A percentile compares a stretch with the other conserved stretches of the same genome.
Evolutionary conservation across 2,113 vertebrate genomes (phyloP).

Genomic region (Onychostoma macrolepis): DNA sequence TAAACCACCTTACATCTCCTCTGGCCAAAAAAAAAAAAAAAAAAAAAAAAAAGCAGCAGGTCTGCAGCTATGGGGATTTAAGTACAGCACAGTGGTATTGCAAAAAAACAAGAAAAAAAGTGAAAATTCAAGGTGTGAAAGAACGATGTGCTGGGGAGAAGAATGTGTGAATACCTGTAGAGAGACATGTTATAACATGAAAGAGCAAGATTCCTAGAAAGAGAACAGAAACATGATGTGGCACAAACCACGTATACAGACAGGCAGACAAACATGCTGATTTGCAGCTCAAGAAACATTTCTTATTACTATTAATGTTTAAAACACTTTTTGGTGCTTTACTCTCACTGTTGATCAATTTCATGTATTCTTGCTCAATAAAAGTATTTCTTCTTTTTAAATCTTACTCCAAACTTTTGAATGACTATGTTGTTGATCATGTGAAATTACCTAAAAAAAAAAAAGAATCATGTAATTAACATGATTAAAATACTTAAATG

Average conservation of each 20-base stretch:
- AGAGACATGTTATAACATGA: not conserved
- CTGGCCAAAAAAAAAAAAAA: not conserved
- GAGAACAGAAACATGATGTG: not conserved
- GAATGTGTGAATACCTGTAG: not conserved
- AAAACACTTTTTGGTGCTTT: too few species aligned
- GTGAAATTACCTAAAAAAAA: too few species aligned
- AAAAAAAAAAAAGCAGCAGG: constrained; percentile 28
- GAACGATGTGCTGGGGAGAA: not conserved
- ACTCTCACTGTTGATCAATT: too few species aligned
- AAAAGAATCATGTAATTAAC: too few species aligned
- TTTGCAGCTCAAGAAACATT: too few species aligned
- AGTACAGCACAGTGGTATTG: not conserved
- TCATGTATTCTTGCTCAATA: too few species aligned
- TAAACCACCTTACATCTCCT: constrained; percentile 43
- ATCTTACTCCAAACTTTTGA: too few species aligned
- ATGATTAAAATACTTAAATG: too few species aligned
- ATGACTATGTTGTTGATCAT: too few species aligned
- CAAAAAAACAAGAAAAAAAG: not conserved
- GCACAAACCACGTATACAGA: not conserved
- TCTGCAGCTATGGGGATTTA: not conserved
- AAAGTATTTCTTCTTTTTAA: too few species aligned
- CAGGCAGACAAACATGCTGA: not conserved
- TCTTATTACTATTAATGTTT: too few species aligned
- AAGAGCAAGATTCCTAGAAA: not conserved
- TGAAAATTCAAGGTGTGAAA: not conserved